phyloP scores from a whole-genome alignment of 2,888 invertebrate species.

The Eupeodes luniger region DNA sequence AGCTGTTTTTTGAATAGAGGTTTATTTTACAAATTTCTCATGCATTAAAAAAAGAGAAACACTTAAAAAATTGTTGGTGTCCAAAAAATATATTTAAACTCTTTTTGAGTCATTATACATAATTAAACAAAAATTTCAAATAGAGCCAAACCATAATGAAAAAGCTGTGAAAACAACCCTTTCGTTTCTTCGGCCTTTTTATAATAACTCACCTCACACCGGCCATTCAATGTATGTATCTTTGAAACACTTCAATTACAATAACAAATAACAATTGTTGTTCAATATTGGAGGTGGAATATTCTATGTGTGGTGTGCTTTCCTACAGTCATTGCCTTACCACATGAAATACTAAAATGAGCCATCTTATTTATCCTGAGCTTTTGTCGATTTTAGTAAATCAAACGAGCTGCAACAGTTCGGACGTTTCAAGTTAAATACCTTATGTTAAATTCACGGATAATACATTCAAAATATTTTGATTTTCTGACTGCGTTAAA shows the following conservation, averaged over 20 bases:
- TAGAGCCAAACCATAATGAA: no score
- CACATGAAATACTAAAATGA: conserved; percentile 27
- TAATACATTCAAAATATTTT: conserved; percentile 33
- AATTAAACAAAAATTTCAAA: no score
- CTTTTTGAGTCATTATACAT: no score
- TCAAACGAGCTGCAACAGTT: conserved; percentile 59
- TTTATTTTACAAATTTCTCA: no score
- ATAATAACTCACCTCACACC: conserved; percentile 6
- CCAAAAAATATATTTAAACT: no score
- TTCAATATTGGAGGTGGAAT: conserved; percentile 50
- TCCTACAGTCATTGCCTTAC: conserved; percentile 16
- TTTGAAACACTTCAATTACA: neutral
- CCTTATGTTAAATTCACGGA: neutral
- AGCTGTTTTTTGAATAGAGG: no score
- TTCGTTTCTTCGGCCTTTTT: neutral
- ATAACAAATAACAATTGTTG: neutral
- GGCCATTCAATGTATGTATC: conserved; percentile 30
- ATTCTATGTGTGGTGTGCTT: neutral
- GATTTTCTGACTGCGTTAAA: neutral
- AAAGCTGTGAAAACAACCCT: no score
- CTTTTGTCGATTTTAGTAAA: conserved; percentile 61
- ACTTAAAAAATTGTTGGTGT: no score
- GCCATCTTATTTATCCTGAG: conserved; percentile 54
- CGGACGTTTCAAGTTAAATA: conserved; percentile 38
- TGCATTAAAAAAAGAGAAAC: no score